Evolutionary conservation across 2,888 invertebrate species (phyloP).

Genomic region (Drosophila cracens): DNA sequence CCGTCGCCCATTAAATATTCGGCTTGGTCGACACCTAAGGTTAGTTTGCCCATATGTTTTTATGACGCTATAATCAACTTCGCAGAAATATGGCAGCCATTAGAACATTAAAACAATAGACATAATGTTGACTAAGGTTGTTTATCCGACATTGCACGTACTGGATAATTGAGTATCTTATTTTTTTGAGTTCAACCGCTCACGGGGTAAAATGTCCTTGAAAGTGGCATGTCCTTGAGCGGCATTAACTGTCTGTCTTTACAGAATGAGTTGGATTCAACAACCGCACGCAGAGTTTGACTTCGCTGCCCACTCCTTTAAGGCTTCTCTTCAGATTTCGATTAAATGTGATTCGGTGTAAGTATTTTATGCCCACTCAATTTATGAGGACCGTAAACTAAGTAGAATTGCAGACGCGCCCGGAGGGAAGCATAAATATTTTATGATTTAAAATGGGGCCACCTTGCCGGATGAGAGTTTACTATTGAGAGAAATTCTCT

Average conservation of each 20-base stretch:
- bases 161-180: conserved; percentile 43
- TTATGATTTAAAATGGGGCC: conserved; percentile 64
- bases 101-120: conserved; percentile 31
- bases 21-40: conserved; percentile 31
- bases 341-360: conserved; percentile 65
- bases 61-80: conserved; percentile 50
- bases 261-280: conserved; percentile 30
- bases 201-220: conserved; percentile 34
- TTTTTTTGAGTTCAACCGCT: conserved; percentile 32
- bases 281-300: conserved; percentile 11
- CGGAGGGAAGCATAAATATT: conserved; percentile 58
- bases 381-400: conserved; percentile 67
- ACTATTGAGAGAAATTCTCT: conserved; percentile 26
- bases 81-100: conserved; percentile 58
- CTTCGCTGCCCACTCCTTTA: conserved; percentile 44
- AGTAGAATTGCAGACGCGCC: conserved; percentile 55
- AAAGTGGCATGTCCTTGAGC: conserved; percentile 33
- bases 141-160: conserved; percentile 55
- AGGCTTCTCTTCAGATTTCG: conserved; percentile 42
- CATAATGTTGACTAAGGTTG: conserved; percentile 42
- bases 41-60: conserved; percentile 41
- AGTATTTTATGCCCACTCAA: conserved; percentile 66
- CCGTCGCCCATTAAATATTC: conserved; percentile 17
- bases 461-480: conserved; percentile 10
- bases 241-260: conserved; percentile 8